These are phyloP conservation scores for Polietes domitor DNA, from an alignment of 2,888 invertebrate genomes.

Conservation along the genomic window DNA sequence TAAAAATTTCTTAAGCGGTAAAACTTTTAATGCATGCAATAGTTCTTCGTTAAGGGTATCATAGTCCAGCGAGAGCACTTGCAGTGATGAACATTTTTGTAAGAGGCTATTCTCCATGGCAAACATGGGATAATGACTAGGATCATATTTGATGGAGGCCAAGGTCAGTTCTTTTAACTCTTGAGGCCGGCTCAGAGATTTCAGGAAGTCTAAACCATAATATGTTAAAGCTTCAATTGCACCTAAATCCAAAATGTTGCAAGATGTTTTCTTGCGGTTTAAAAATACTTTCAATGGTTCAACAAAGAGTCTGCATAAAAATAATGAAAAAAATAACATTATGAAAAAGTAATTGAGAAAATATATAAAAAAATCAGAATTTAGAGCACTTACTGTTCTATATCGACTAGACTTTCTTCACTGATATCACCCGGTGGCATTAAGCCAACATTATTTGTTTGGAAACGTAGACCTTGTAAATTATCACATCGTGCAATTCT, in stretches of 20 bases:
- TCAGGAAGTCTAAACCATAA: constrained; percentile 78
- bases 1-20: constrained; percentile 83
- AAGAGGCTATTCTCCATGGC: constrained; percentile 82
- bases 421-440: constrained; percentile 76
- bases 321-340: not conserved
- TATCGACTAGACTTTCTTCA: constrained; percentile 77
- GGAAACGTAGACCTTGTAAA: constrained; percentile 78
- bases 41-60: constrained; percentile 79
- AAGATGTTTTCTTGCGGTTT: constrained; percentile 76
- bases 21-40: constrained; percentile 77
- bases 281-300: constrained; percentile 79
- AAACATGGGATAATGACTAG: constrained; percentile 84
- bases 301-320: constrained; percentile 76
- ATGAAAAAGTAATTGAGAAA: not conserved
- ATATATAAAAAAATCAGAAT: no score
- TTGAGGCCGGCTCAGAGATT: constrained; percentile 81
- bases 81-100: constrained; percentile 83
- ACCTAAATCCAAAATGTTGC: constrained; percentile 79
- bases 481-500: constrained; percentile 79
- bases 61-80: constrained; percentile 80
- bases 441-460: constrained; percentile 78
- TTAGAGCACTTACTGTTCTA: constrained; percentile 79
- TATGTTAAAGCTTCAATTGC: constrained; percentile 79
- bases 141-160: constrained; percentile 88
- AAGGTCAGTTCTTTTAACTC: constrained; percentile 85